A percentile compares a stretch with the other conserved stretches of the same genome.
Evolutionary conservation across 2,797 vertebrate genomes (phyloP).

Genomic region (Artibeus jamaicensis): DNA sequence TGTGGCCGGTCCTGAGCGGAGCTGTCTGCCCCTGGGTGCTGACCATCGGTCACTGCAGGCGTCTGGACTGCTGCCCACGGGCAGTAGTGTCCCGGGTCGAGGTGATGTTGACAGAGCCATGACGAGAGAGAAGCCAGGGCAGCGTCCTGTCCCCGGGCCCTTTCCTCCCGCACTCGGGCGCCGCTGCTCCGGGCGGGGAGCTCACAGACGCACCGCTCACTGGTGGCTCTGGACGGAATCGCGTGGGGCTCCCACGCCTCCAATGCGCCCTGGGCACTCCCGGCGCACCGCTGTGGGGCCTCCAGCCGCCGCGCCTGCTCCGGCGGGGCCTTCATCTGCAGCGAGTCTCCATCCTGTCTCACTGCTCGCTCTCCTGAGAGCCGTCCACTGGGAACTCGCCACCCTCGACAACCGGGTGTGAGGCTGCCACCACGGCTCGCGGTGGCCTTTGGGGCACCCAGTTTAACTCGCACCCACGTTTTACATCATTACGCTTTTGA

Average conservation of each 20-base stretch:
- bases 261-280: fast-evolving
- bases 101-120: not conserved
- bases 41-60: not conserved
- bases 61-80: fast-evolving
- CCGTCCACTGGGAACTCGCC: not conserved
- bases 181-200: too few species aligned
- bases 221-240: not conserved
- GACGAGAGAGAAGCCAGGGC: not conserved
- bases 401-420: fast-evolving
- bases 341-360: not conserved
- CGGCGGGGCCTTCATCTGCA: fast-evolving
- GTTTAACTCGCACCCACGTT: not conserved
- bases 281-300: not conserved
- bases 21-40: fast-evolving
- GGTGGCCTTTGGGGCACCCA: not conserved
- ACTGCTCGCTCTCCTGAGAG: not conserved
- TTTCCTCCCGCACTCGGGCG: not conserved
- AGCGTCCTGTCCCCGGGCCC: fast-evolving
- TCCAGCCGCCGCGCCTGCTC: fast-evolving
- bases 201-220: too few species aligned
- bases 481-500: not conserved
- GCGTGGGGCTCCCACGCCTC: fast-evolving
- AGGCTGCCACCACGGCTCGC: too few species aligned
- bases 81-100: not conserved
- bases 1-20: fast-evolving